Evolutionary conservation across 2,888 invertebrate species (phyloP), one percentile per base, ranked within the genome.

Genomic region (Luperina nickerlii): DNA sequence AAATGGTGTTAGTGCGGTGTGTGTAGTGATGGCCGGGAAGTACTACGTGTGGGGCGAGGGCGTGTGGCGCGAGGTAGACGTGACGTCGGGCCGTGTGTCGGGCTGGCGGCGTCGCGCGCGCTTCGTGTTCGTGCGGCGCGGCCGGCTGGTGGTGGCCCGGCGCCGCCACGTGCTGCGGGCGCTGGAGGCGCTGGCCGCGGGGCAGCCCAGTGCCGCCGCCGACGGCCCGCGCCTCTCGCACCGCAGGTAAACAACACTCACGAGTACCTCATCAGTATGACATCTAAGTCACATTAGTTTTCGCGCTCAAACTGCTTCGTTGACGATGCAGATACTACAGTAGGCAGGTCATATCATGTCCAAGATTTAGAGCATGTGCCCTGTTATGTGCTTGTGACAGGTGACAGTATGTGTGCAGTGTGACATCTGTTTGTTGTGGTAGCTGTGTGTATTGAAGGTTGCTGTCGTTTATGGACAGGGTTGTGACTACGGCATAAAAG

Each of bases 11-110:
- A 38, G 13, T 27, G 62, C 2, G 24, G 54, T 45, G 45, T 6
- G 32, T 54, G 20, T 9, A 32, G 76, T 32, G 42, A 89, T 89
- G 89, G 57, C 65, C 18, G 65, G 85, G 20, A 85, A 87, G 86
- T 92, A 89, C 69, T 92, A 78, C 80, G 89, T 94, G 79, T 91
- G 89, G 83, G 92, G 89, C 24, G 86, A 89, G 42, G 90, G 91
- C 32, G 89, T 91, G 20, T 94, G 94, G 94, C 91, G 94, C 63
- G 91, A 91, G 79, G n/a, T 94, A 79, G 90, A 92, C 32, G n/a
- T 81, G 66, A 32, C 72, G 20, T 69, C 85, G 60, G 90, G 89
- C 2, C 62, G 72, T 20, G 82, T 89, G n/a, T 45, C 54, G 91
- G 93, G 48, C 81, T 92, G 92, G 93, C 90, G 90, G 24, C 82